Evolutionary conservation across 2,888 invertebrate species (phyloP).

Genomic region (Xestia xanthographa): DNA sequence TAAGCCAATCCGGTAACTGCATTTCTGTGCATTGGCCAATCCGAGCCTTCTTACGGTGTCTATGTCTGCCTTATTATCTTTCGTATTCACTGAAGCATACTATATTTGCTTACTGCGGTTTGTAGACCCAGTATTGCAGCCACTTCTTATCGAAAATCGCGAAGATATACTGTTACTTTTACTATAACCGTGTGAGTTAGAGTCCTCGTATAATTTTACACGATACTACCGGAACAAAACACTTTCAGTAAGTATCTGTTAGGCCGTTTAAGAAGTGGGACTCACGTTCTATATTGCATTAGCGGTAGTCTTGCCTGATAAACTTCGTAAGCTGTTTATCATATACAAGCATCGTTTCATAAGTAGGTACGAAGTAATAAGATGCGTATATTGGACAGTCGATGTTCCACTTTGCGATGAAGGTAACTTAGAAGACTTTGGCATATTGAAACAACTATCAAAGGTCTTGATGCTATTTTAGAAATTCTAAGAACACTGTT

Average conservation of each 20-base stretch:
- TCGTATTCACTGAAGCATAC: slow-evolving; percentile 31
- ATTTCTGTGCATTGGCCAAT: slow-evolving; percentile 41
- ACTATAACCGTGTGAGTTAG: slow-evolving; percentile 26
- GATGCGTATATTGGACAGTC: slow-evolving; percentile 37
- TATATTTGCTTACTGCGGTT: slow-evolving; percentile 37
- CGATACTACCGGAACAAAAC: slow-evolving; percentile 47
- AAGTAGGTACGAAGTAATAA: slow-evolving; percentile 8
- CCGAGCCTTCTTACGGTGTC: slow-evolving; percentile 10
- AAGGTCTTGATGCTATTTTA: slow-evolving; percentile 6
- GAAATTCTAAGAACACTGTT: slow-evolving; percentile 24
- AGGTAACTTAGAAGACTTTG: slow-evolving; percentile 26
- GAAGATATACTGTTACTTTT: slow-evolving; percentile 19
- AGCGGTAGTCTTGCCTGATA: slow-evolving; percentile 54
- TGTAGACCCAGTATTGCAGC: not conserved
- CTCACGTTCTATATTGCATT: slow-evolving; percentile 62
- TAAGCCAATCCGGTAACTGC: slow-evolving; percentile 33
- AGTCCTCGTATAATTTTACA: slow-evolving; percentile 48
- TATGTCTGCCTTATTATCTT: slow-evolving; percentile 31
- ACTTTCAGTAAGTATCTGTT: slow-evolving; percentile 56
- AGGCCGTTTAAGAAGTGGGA: slow-evolving; percentile 48
- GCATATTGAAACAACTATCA: slow-evolving; percentile 27
- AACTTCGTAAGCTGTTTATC: slow-evolving; percentile 56
- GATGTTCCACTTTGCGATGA: slow-evolving; percentile 35
- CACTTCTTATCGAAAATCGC: slow-evolving; percentile 18
- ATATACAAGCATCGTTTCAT: slow-evolving; percentile 42